These are phyloP conservation scores for Micoletzkya japonica DNA, from an alignment of 2,888 invertebrate genomes.

Conservation along the genomic window DNA sequence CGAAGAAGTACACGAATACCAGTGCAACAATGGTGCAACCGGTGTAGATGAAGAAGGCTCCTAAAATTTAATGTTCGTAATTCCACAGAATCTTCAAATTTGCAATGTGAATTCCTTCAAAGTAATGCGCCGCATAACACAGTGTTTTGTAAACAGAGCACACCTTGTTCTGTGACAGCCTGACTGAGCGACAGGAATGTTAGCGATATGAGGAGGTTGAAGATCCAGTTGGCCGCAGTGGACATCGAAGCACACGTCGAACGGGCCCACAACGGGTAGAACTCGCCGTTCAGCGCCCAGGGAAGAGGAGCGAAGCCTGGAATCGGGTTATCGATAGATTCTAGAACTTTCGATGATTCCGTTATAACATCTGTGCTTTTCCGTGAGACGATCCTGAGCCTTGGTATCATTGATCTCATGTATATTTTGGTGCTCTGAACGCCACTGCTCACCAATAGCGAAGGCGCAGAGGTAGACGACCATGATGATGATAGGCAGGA, in stretches of 20 bases:
- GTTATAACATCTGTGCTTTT: neutral
- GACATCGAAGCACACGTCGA: slow-evolving; percentile 61
- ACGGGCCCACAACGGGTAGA: slow-evolving; percentile 70
- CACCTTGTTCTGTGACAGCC: slow-evolving; percentile 56
- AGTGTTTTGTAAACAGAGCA: neutral
- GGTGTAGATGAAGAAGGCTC: slow-evolving; percentile 70
- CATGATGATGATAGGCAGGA: slow-evolving; percentile 59
- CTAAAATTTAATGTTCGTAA: slow-evolving; percentile 58
- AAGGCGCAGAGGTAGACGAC: slow-evolving; percentile 51
- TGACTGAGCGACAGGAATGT: slow-evolving; percentile 66
- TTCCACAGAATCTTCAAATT: neutral
- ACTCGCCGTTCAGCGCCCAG: slow-evolving; percentile 71
- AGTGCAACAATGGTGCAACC: slow-evolving; percentile 67
- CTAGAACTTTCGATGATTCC: neutral
- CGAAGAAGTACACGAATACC: slow-evolving; percentile 66
- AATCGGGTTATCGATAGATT: neutral
- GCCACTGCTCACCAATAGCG: slow-evolving; percentile 38
- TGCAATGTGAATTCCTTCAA: neutral
- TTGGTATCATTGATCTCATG: neutral
- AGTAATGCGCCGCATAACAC: neutral
- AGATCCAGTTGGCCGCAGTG: slow-evolving; percentile 67
- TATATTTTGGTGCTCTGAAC: neutral
- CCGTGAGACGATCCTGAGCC: neutral
- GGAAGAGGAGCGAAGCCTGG: slow-evolving; percentile 70
- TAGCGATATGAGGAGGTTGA: slow-evolving; percentile 68